A percentile compares a stretch with the other conserved stretches of the same genome.
phyloP scores from a whole-genome alignment of 2,797 vertebrate genomes.

The Pteropus rufus region DNA sequence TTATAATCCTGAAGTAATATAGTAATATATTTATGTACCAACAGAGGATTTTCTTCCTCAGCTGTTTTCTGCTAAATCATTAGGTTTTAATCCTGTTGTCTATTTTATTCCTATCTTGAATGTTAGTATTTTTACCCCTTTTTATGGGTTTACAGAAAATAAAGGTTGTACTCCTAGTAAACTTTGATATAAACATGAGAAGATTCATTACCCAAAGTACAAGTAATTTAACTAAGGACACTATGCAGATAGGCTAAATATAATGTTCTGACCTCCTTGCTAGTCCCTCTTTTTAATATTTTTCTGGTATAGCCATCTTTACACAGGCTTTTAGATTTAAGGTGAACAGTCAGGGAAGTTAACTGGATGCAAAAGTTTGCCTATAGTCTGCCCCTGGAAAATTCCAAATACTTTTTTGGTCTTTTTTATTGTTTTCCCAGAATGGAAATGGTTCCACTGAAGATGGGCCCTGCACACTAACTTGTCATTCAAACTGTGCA shows the following conservation, averaged over 20 bases:
- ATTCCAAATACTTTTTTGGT: background rate
- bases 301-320: background rate
- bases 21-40: background rate
- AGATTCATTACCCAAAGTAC: background rate
- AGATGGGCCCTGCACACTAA: background rate
- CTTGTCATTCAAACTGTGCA: background rate
- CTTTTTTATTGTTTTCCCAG: background rate
- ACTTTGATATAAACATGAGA: background rate
- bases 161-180: background rate
- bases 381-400: background rate
- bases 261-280: background rate
- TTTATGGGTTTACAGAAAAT: constrained; percentile 1
- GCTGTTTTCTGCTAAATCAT: background rate
- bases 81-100: background rate
- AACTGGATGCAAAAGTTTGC: background rate
- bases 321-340: background rate
- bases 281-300: background rate
- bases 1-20: background rate
- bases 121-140: background rate
- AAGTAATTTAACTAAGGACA: background rate
- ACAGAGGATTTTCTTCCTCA: background rate
- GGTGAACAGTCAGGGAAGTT: background rate
- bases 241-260: background rate
- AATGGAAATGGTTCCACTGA: background rate
- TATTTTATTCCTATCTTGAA: background rate